A percentile compares a stretch with the other conserved stretches of the same genome.
phyloP scores from a whole-genome alignment of 92 coral and sea anemone species.

The Parazoanthus darwini region DNA sequence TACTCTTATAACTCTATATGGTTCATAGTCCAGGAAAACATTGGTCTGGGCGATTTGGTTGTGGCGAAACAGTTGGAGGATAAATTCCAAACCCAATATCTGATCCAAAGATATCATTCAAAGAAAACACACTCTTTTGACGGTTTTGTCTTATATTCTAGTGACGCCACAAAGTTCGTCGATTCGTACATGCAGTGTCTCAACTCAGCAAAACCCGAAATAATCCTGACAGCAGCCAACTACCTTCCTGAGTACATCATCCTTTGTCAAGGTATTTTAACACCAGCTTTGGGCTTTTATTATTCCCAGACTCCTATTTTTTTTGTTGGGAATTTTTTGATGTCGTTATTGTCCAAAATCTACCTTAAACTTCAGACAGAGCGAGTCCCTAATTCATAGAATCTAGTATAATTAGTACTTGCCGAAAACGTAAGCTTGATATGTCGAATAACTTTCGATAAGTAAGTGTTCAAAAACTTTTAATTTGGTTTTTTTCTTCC shows the following conservation, averaged over 20 bases:
- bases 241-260: constrained; percentile 84
- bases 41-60: neutral
- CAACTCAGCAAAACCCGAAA: constrained; percentile 74
- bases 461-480: too few species aligned
- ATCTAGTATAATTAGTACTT: too few species aligned
- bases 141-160: constrained; percentile 27
- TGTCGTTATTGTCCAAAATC: too few species aligned
- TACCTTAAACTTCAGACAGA: too few species aligned
- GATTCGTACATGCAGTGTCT: constrained; percentile 92
- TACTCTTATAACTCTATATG: neutral
- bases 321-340: too few species aligned
- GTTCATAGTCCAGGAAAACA: neutral
- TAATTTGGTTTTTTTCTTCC: too few species aligned
- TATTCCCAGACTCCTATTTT: too few species aligned
- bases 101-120: neutral
- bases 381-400: too few species aligned
- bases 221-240: constrained; percentile 79
- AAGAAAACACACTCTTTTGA: neutral
- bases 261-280: constrained; percentile 73
- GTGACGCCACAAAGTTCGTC: constrained; percentile 75
- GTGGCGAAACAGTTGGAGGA: neutral
- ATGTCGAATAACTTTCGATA: too few species aligned
- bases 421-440: too few species aligned
- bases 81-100: too few species aligned
- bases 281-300: neutral